These are phyloP conservation scores for Gryon sp. DNA, from an alignment of 1,140 invertebrate genomes.

Conservation along the genomic window DNA sequence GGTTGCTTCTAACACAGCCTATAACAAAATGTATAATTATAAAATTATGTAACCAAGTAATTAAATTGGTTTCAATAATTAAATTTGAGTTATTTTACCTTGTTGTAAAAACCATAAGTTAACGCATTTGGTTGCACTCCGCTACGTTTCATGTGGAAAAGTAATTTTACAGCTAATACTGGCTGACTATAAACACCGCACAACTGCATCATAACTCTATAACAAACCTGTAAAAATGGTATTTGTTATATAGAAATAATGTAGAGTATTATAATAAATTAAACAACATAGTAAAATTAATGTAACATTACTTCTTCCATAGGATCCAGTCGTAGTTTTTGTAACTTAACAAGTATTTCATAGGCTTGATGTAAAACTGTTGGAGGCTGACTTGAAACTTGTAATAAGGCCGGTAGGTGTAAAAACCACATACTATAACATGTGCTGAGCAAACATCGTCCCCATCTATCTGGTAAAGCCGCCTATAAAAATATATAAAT, in stretches of 20 bases:
- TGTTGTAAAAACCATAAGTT: constrained; percentile 91
- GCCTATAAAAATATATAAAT: constrained; percentile 64
- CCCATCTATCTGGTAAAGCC: constrained; percentile 90
- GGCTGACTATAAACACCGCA: constrained; percentile 97
- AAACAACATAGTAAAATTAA: constrained; percentile 8
- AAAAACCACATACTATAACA: constrained; percentile 99
- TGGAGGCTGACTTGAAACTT: constrained; percentile 82
- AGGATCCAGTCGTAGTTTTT: constrained; percentile 85
- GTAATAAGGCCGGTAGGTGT: constrained; percentile 84
- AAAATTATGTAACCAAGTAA: no score
- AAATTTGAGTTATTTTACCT: constrained; percentile 66
- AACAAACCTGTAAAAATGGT: constrained; percentile 88
- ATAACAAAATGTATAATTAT: constrained; percentile 51
- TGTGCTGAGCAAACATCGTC: constrained; percentile 91
- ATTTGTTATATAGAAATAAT: not conserved
- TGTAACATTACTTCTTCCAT: constrained; percentile 96
- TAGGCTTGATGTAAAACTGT: constrained; percentile 91
- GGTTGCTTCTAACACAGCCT: constrained; percentile 93
- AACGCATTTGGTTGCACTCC: constrained; percentile 98
- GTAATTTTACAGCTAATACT: constrained; percentile 94
- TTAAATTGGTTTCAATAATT: no score
- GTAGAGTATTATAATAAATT: not conserved
- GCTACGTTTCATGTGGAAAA: constrained; percentile 97
- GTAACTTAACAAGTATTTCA: constrained; percentile 91
- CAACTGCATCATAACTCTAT: constrained; percentile 98